Conservation (phyloP, 2,888 invertebrate genomes). For the Hipparchia sbordonii region DNA sequence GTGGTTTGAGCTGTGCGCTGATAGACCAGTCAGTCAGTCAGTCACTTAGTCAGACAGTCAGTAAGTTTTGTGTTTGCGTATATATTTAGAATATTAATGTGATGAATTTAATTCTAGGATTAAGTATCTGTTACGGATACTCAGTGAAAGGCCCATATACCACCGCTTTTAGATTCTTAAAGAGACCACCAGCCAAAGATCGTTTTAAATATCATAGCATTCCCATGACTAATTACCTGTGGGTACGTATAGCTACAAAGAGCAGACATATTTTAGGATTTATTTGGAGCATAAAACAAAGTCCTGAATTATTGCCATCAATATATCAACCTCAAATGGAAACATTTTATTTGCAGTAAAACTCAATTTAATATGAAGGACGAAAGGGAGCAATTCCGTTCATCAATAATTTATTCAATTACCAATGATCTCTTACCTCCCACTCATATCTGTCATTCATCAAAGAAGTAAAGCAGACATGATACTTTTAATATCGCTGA, state of each 20-base stretch:
- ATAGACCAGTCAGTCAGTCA: too few species aligned
- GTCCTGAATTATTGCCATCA: neutral
- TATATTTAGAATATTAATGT: too few species aligned
- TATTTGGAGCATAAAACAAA: conserved; percentile 1
- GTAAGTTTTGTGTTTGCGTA: too few species aligned
- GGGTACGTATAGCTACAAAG: neutral
- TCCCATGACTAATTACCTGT: too few species aligned
- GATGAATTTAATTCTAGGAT: too few species aligned
- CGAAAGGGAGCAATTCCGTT: conserved; percentile 3
- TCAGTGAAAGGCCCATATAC: too few species aligned
- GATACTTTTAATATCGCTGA: too few species aligned
- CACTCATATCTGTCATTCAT: conserved; percentile 7
- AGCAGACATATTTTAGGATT: conserved; percentile 3
- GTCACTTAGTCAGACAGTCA: too few species aligned
- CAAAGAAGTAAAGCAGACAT: neutral
- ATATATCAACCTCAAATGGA: conserved; percentile 10
- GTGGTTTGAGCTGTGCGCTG: too few species aligned
- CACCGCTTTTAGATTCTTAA: neutral
- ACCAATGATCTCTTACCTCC: conserved; percentile 14
- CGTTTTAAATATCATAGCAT: neutral
- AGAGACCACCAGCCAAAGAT: neutral
- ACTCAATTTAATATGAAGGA: conserved; percentile 13
- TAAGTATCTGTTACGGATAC: neutral
- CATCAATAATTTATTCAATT: conserved; percentile 18
- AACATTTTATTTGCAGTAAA: conserved; percentile 14